Percentiles rank a stretch among this genome's conserved stretches.
phyloP scores from a whole-genome alignment of 2,113 vertebrate genomes.

The Dromaius novaehollandiae region DNA sequence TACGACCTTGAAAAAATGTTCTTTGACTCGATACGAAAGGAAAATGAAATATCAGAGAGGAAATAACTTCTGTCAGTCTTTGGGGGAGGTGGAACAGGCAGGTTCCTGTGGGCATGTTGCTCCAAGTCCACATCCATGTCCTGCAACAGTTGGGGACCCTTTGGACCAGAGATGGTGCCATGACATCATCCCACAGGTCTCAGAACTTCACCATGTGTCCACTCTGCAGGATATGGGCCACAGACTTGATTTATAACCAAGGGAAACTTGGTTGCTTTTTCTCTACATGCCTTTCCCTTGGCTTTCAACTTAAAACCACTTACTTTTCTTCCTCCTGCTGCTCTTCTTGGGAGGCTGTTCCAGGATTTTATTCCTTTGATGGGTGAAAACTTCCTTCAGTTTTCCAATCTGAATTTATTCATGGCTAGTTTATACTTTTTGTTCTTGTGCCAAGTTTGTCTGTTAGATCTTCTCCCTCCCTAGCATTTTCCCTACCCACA shows the following conservation, averaged over 20 bases:
- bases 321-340: not conserved
- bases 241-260: fast-evolving
- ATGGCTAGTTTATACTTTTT: slow-evolving; percentile 12
- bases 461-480: slow-evolving; percentile 50
- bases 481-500: not conserved
- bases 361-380: not conserved
- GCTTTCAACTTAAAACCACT: not conserved
- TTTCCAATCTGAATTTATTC: slow-evolving; percentile 44
- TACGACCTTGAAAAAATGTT: not conserved
- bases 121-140: not conserved
- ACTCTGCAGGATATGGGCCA: not conserved
- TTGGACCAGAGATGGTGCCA: fast-evolving
- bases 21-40: not conserved
- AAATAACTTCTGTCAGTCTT: fast-evolving
- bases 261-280: not conserved
- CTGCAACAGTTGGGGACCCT: fast-evolving
- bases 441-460: slow-evolving; percentile 51
- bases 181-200: not conserved
- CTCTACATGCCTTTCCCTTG: not conserved
- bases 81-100: not conserved
- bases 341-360: not conserved
- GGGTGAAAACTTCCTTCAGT: slow-evolving; percentile 25
- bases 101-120: not conserved
- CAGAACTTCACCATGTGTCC: not conserved
- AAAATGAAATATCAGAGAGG: not conserved